phyloP scores from a whole-genome alignment of 2,797 vertebrate genomes.

The Danio tinwini region DNA sequence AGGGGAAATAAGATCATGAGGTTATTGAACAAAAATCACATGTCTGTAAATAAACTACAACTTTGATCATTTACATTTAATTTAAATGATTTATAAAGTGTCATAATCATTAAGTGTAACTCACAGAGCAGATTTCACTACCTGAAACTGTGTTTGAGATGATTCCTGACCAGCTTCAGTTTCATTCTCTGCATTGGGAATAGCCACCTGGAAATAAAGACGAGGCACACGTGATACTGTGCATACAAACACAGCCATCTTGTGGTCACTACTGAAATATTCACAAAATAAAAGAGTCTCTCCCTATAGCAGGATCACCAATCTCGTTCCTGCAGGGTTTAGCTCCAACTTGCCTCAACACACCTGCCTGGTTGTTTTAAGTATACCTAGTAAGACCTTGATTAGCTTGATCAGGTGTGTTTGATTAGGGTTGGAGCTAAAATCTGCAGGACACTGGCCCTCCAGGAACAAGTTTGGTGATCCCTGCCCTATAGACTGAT shows the following conservation, averaged over 20 bases:
- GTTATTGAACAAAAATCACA: not conserved
- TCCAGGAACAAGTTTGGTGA: no score
- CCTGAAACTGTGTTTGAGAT: conserved; percentile 75
- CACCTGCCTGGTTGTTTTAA: no score
- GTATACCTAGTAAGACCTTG: no score
- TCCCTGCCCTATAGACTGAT: no score
- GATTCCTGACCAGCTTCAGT: conserved; percentile 68
- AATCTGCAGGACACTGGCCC: no score
- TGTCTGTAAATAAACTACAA: not conserved
- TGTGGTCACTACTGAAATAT: not conserved
- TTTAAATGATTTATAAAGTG: not conserved
- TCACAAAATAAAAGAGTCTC: no score
- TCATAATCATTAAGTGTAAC: not conserved
- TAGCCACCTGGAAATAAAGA: conserved; percentile 69
- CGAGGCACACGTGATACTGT: not conserved
- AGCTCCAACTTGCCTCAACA: no score
- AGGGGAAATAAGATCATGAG: not conserved
- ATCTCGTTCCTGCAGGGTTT: no score
- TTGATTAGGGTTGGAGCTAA: no score
- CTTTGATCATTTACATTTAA: not conserved
- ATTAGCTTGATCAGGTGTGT: no score
- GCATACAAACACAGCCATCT: not conserved
- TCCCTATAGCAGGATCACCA: no score
- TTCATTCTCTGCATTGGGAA: conserved; percentile 68
- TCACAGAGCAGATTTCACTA: conserved; percentile 48